Base-by-base conservation (phyloP, 2,888 invertebrate species). In the Syrphus vitripennis region DNA sequence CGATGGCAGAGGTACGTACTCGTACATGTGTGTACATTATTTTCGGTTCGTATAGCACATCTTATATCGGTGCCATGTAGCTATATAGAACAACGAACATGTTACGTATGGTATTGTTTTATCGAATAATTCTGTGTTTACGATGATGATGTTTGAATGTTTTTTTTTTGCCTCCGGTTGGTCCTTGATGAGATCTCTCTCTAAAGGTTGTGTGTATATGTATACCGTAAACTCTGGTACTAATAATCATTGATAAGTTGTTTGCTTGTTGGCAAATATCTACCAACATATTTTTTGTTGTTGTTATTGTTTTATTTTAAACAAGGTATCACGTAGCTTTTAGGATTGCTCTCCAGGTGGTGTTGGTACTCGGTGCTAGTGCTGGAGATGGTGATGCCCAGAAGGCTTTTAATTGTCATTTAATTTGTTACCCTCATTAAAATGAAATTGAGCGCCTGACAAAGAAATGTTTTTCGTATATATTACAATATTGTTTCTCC, bases 181-280 rank as follows among this genome's bases (percentile, higher is more conserved):
- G 70, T 69, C 69, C 74, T 48, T 50, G 50, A 50, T 24, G n/a
- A 55, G 16, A 55, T n/a, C 34, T 9, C 6, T 42, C 42, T 16
- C 16, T 16, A 16, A 29, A 29, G 65, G 26, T 50, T 65, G 65
- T 45, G 69, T 78, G n/a, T n/a, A n/a, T n/a, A n/a, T n/a, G n/a
- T n/a, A n/a, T n/a, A n/a, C n/a, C n/a, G n/a, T n/a, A n/a, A n/a
- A n/a, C n/a, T n/a, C n/a, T n/a, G n/a, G n/a, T n/a, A n/a, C n/a
- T n/a, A 86, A 86, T 86, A 72, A 82, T 74, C 77, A 72, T 77
- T 57, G 81, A 81, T 80, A 76, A 84, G 50, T 76, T 80, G 29
- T 37, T 74, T 57, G 61, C 37, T 76, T 76, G 45, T 67, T 12
- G 42, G 26, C 21, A 67, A 21, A 34, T 21, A n/a, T n/a, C n/a